Conservation (phyloP, 2,888 invertebrate genomes). For the Drosophila stalkeri region DNA sequence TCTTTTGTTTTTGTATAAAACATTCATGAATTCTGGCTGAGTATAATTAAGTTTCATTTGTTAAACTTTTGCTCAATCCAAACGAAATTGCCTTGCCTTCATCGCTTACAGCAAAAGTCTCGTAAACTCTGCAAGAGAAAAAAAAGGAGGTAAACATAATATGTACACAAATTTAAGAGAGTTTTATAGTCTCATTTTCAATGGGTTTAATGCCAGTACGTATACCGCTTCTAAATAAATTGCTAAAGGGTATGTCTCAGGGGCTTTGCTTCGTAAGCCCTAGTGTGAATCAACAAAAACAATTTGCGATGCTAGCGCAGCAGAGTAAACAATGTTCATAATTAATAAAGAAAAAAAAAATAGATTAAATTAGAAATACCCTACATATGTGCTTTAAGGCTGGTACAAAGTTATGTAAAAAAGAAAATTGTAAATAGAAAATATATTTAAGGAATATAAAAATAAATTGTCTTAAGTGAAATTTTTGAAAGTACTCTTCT, state of each 20-base stretch:
- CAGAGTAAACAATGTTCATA: neutral
- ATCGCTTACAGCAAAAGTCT: conserved; percentile 83
- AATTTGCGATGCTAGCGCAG: conserved; percentile 41
- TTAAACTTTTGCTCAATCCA: conserved; percentile 37
- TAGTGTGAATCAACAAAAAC: conserved; percentile 10
- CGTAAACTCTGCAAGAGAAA: conserved; percentile 78
- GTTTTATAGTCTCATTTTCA: neutral
- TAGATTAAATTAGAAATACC: neutral
- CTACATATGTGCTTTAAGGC: neutral
- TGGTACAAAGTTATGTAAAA: too few relatives aligned
- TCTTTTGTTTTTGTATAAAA: conserved; percentile 47
- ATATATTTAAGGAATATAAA: too few relatives aligned
- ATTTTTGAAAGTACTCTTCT: too few relatives aligned
- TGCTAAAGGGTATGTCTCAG: conserved; percentile 31
- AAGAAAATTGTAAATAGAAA: too few relatives aligned
- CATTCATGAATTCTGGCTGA: conserved; percentile 68
- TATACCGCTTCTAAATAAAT: neutral
- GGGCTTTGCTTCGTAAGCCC: neutral
- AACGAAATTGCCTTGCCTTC: conserved; percentile 25
- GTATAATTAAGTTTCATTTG: conserved; percentile 57
- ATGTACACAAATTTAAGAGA: neutral
- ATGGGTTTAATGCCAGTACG: neutral
- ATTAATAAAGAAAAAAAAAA: neutral
- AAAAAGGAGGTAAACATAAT: neutral
- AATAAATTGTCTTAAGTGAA: too few relatives aligned